Percentiles rank a stretch among this genome's conserved stretches.
Evolutionary conservation across 2,797 vertebrate genomes (phyloP).

Genomic region (Enteromius mattozi): DNA sequence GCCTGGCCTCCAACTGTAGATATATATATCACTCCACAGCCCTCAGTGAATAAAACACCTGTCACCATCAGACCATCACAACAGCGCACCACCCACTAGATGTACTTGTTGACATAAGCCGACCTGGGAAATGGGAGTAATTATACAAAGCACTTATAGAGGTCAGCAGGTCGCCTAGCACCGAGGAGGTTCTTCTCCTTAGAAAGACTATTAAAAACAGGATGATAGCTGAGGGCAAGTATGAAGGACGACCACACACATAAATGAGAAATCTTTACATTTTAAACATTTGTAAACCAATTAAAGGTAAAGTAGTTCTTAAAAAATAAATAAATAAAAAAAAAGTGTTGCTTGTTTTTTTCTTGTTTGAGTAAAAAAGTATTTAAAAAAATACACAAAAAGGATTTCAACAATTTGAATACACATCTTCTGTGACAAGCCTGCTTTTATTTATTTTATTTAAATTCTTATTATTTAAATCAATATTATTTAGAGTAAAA

Average conservation of each 20-base stretch:
- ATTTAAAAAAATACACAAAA: background rate
- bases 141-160: conserved; percentile 59
- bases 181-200: conserved; percentile 8
- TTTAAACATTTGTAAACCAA: background rate
- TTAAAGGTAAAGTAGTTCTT: background rate
- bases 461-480: too few species aligned
- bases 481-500: too few species aligned
- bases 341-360: background rate
- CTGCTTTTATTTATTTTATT: too few species aligned
- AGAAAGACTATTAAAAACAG: conserved; percentile 5
- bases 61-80: conserved; percentile 62
- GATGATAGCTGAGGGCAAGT: background rate
- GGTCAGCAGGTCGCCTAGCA: conserved; percentile 62
- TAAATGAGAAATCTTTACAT: background rate
- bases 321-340: background rate
- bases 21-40: conserved; percentile 39
- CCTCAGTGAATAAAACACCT: conserved; percentile 58
- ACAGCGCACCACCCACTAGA: conserved; percentile 43
- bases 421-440: background rate
- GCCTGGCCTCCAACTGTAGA: conserved; percentile 31
- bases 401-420: background rate
- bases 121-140: conserved; percentile 67
- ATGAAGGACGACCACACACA: conserved; percentile 19
- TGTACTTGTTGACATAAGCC: conserved; percentile 50
- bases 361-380: too few species aligned